Evolutionary conservation across 2,888 invertebrate genomes (phyloP).

Genomic region (Hoplodrina ambigua): DNA sequence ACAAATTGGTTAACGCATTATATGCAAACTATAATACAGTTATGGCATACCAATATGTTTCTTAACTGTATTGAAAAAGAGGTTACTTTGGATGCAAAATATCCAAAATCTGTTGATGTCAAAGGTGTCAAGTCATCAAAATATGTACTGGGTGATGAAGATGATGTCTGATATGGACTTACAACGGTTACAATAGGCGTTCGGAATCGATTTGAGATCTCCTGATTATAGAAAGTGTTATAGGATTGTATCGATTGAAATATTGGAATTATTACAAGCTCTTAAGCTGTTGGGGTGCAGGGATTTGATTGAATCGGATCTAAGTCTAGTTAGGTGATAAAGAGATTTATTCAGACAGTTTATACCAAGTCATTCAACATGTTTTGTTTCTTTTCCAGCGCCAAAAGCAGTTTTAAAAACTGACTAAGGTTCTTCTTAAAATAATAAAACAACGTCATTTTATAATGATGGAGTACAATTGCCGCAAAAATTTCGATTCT

Average conservation of each 20-base stretch:
- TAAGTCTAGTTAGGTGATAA: slow-evolving; percentile 39
- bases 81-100: slow-evolving; percentile 4
- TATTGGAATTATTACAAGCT: slow-evolving; percentile 68
- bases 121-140: slow-evolving; percentile 77
- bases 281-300: slow-evolving; percentile 53
- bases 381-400: not conserved
- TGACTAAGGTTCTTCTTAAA: not conserved
- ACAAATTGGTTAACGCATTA: slow-evolving; percentile 39
- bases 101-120: slow-evolving; percentile 42
- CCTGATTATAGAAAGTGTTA: slow-evolving; percentile 71
- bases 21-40: slow-evolving; percentile 24
- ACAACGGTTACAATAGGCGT: slow-evolving; percentile 78
- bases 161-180: slow-evolving; percentile 77
- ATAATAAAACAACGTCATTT: slow-evolving; percentile 21
- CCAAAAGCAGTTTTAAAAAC: not conserved
- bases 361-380: slow-evolving; percentile 5
- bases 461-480: slow-evolving; percentile 48
- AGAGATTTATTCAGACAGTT: slow-evolving; percentile 16
- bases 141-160: slow-evolving; percentile 72
- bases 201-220: slow-evolving; percentile 79
- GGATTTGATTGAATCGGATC: slow-evolving; percentile 50
- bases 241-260: slow-evolving; percentile 70
- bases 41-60: slow-evolving; percentile 32
- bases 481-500: slow-evolving; percentile 47
- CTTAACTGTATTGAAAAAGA: slow-evolving; percentile 39